These are phyloP conservation scores for Cichladusa arquata DNA, from an alignment of 2,113 vertebrate species.

Conservation along the genomic window DNA sequence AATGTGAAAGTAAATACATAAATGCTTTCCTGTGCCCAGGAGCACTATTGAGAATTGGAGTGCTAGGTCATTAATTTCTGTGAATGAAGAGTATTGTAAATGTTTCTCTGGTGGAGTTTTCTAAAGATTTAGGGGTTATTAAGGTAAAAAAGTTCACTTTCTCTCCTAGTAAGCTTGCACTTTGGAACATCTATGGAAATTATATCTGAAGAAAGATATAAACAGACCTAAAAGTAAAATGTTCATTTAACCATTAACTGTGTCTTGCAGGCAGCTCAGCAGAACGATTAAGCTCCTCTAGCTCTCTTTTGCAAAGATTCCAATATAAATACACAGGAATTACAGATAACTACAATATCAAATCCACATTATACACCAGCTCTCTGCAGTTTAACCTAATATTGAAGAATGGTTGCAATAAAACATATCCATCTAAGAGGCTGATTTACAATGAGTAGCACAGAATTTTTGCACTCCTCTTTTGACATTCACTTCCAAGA, in stretches of 20 bases:
- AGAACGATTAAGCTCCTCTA: neutral
- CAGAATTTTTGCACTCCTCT: rapidly evolving
- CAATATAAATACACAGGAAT: neutral
- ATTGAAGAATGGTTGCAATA: neutral
- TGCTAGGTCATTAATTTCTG: neutral
- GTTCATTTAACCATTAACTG: neutral
- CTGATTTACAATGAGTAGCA: neutral
- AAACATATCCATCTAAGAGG: neutral
- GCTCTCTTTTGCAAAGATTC: neutral
- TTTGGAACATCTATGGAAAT: neutral
- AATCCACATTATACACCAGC: neutral
- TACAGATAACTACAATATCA: neutral
- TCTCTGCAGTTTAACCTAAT: neutral
- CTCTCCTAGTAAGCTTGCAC: neutral
- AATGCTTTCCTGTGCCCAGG: neutral
- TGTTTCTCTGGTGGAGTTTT: slow-evolving; percentile 11
- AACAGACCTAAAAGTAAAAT: neutral
- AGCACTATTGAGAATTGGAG: neutral
- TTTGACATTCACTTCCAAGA: neutral
- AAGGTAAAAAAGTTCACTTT: neutral
- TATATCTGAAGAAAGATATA: neutral
- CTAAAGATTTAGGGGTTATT: neutral
- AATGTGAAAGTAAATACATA: slow-evolving; percentile 16
- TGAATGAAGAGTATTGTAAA: neutral
- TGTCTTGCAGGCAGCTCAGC: neutral